Conservation (phyloP, 2,797 vertebrate species). For the Acipenser transmontanus region DNA sequence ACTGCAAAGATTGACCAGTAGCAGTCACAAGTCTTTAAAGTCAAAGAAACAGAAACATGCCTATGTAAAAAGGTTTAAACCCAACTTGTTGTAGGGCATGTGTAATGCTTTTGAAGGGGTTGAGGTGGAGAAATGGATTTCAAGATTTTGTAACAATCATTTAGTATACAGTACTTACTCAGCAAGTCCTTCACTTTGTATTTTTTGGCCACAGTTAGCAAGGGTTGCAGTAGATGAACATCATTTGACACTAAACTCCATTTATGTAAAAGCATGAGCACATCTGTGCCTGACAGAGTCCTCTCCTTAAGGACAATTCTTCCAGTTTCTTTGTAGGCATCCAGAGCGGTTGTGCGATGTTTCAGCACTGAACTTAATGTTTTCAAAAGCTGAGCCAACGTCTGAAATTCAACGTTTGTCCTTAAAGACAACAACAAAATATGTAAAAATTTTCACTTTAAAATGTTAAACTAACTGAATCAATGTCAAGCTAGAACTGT, state of each 20-base stretch:
- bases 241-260: conserved; percentile 68
- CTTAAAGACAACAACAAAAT: conserved; percentile 42
- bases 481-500: background rate
- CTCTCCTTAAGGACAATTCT: conserved; percentile 55
- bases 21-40: too few relatives aligned
- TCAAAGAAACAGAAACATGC: too few relatives aligned
- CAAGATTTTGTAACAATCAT: too few relatives aligned
- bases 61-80: too few relatives aligned
- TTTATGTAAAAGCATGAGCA: conserved; percentile 67
- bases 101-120: too few relatives aligned
- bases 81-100: too few relatives aligned
- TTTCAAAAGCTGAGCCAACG: conserved; percentile 58
- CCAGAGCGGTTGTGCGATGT: conserved; percentile 55
- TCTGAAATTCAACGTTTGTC: conserved; percentile 49
- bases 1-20: too few relatives aligned
- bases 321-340: conserved; percentile 46
- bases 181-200: conserved; percentile 61
- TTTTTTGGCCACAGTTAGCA: conserved; percentile 59
- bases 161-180: conserved; percentile 59
- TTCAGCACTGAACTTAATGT: conserved; percentile 66
- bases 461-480: background rate
- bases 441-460: conserved; percentile 15
- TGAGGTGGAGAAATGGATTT: too few relatives aligned
- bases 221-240: conserved; percentile 49
- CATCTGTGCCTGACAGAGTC: conserved; percentile 58